Evolutionary conservation across 2,797 vertebrate species (phyloP), one percentile per base, ranked within the genome.

Genomic region (Sebastolobus altivelis): DNA sequence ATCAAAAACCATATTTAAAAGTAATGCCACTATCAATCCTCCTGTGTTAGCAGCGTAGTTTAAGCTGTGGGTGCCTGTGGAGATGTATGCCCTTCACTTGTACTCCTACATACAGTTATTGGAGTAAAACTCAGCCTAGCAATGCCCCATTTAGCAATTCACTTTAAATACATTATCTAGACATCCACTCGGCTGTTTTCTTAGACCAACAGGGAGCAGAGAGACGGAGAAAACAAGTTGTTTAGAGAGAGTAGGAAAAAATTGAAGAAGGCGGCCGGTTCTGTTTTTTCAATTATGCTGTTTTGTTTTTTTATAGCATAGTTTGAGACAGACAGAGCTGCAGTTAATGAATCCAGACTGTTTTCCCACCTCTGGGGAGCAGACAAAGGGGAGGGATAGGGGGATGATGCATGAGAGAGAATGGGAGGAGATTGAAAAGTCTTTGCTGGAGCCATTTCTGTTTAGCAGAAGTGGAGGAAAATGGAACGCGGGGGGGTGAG

Each of bases 331-430:
- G 86, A 87, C 90, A 82, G 90, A 88, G 80, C 83, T 79, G 81
- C 82, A 89, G 86, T 88, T 92, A 92, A 93, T 92, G 92, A 92
- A 92, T 93, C 86, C 88, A 93, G 88, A 91, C 86, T 90, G 81
- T 91, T 92, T 89, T 79, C 80, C 89, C 88, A 90, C 83, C 88
- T 93, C 90, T 89, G 59, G 86, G 88, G 86, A 89, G 63, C 82
- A 87, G 87, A 88, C 79, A 71, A 75, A 86, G 77, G 59, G 78
- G 62, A 76, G 72, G 87, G 80, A 79, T 54, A 68, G 79, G 61
- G 72, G 74, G 58, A 79, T 78, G 91, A 89, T 88, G 84, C 81
- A 77, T 71, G 62, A 70, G 55, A 40, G 70, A 71, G 81, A 87
- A 87, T 81, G 79, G 87, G 86, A 92, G 85, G 80, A 90, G 85